Conservation (phyloP, 2,888 invertebrate genomes). For the Acanthopleura granulata region DNA sequence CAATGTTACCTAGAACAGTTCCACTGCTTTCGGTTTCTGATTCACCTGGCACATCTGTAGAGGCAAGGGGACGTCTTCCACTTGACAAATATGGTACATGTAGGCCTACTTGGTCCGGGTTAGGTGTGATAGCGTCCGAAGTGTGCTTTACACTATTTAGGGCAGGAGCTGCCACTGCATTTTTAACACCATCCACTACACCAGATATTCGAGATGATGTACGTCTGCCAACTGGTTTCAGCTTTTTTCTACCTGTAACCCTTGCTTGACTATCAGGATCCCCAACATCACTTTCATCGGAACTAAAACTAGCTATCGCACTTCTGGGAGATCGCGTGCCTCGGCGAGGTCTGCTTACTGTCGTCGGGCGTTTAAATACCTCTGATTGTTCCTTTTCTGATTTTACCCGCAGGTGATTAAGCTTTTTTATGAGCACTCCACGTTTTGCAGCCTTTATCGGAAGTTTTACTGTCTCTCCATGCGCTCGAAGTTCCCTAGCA, state of each 20-base stretch:
- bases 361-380: background rate
- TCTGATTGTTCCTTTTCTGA: background rate
- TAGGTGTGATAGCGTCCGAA: background rate
- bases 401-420: constrained; percentile 53
- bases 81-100: too few relatives aligned
- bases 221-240: background rate
- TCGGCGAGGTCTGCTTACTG: background rate
- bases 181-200: background rate
- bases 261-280: background rate
- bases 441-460: constrained; percentile 13
- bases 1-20: background rate
- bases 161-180: background rate
- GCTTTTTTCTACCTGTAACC: background rate
- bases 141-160: background rate
- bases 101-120: background rate
- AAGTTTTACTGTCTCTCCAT: constrained; percentile 13
- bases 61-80: background rate
- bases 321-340: background rate
- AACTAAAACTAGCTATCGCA: constrained; percentile 17
- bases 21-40: background rate
- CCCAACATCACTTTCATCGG: constrained; percentile 23
- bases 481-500: background rate
- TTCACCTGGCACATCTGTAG: background rate
- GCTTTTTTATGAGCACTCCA: constrained; percentile 47
- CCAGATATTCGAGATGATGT: background rate